Base-by-base conservation (phyloP, 2,888 invertebrate species). In the Parapristionchus giblindavisi region DNA sequence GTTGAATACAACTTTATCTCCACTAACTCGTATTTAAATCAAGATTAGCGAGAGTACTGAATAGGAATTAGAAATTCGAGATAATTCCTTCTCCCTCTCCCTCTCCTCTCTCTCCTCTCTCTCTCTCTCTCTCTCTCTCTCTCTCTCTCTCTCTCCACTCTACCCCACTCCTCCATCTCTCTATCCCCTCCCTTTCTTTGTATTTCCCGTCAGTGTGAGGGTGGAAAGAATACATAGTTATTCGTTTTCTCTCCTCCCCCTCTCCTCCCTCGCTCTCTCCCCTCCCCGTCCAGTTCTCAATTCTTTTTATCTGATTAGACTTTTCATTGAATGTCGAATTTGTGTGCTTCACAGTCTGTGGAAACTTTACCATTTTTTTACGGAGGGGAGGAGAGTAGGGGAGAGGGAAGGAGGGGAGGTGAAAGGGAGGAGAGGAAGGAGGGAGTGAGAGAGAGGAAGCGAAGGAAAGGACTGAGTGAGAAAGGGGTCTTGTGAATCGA, bases 351-450 rank as follows among this genome's bases (percentile, higher is more conserved):
- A n/a, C n/a, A n/a, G n/a, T n/a, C n/a, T n/a, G n/a, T n/a, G n/a
- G n/a, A n/a, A n/a, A n/a, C n/a, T n/a, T n/a, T n/a, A n/a, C n/a
- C n/a, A n/a, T n/a, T n/a, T n/a, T n/a, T n/a, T n/a, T n/a, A n/a
- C n/a, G 43, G 63, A 4, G 38, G 29, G 63, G 11, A 29, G 32
- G 38, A 27, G 43, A n/a, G 63, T 3, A 29, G 14, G 51, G 17
- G 63, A 43, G 63, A 40, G 75, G 74, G 87, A 87, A 77, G 48
- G 83, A 83, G 27, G 79, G 80, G 11, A 87, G 88, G 88, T 86
- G 84, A 17, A 86, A 87, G 11, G 75, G 76, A 27, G 75, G 74
- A 17, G 88, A 88, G 21, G 88, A 88, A 77, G 74, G 84, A 38
- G 89, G 43, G 63, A 65, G 61, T 4, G 38, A 38, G 34, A 14